Evolutionary conservation across 2,888 invertebrate genomes (phyloP).

Genomic region (Diachrysia chrysitis): DNA sequence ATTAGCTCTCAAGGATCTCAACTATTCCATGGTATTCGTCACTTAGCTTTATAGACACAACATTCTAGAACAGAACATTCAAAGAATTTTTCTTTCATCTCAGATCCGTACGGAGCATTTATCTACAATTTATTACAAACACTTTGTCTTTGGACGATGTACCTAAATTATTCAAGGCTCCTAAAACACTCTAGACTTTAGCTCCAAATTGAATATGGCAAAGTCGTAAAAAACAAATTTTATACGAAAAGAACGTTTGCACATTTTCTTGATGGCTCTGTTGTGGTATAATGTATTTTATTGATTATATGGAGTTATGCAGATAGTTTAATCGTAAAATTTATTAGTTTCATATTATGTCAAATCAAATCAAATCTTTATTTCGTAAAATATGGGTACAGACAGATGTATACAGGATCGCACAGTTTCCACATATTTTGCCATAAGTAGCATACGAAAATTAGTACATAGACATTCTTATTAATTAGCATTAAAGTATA

Average conservation of each 20-base stretch:
- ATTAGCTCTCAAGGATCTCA: too few species aligned
- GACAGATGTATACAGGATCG: too few species aligned
- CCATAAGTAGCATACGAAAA: too few species aligned
- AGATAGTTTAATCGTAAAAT: neutral
- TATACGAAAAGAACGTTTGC: neutral
- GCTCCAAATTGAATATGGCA: neutral
- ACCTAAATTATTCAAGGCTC: constrained; percentile 28
- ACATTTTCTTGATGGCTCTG: neutral
- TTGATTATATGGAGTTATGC: neutral
- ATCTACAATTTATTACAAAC: constrained; percentile 15
- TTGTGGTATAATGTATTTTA: neutral
- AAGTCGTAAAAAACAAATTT: neutral
- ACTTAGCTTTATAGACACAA: too few species aligned
- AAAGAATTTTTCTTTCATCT: constrained; percentile 5
- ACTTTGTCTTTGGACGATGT: constrained; percentile 17
- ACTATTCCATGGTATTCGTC: too few species aligned
- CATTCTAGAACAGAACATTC: neutral
- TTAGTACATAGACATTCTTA: too few species aligned
- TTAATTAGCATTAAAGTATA: too few species aligned
- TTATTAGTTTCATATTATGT: neutral
- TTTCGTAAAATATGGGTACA: too few species aligned
- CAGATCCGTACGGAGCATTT: constrained; percentile 23
- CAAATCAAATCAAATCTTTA: too few species aligned
- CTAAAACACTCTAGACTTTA: neutral
- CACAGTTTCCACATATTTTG: too few species aligned